Evolutionary conservation across 2,797 vertebrate genomes (phyloP).

Genomic region (Chelmon rostratus): DNA sequence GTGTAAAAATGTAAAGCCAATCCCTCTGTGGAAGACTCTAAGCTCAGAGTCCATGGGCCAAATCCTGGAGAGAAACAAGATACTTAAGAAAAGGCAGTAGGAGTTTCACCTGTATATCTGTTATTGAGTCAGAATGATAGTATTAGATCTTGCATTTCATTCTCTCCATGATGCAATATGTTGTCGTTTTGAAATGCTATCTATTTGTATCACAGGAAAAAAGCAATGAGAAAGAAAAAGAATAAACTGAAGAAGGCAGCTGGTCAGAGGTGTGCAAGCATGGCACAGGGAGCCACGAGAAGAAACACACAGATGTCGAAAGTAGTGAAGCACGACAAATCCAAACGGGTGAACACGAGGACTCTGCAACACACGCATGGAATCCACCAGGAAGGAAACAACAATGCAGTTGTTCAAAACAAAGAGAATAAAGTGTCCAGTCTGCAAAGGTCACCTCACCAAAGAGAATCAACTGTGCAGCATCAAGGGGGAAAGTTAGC

Average conservation of each 20-base stretch:
- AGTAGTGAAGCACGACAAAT: background rate
- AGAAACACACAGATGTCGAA: background rate
- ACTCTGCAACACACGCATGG: constrained; percentile 46
- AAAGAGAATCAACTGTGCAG: constrained; percentile 2
- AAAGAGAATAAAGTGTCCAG: constrained; percentile 66
- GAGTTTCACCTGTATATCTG: constrained; percentile 9
- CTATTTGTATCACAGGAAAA: constrained; percentile 55
- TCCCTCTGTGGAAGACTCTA: constrained; percentile 22
- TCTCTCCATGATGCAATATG: background rate
- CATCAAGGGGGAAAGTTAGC: constrained; percentile 16
- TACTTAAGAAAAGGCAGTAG: constrained; percentile 49
- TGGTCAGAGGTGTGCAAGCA: background rate
- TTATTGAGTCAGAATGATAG: background rate
- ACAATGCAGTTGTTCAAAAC: constrained; percentile 46
- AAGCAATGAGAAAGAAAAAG: constrained; percentile 14
- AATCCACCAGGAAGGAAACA: constrained; percentile 58
- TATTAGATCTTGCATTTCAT: background rate
- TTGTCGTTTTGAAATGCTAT: background rate
- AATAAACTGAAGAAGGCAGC: constrained; percentile 49
- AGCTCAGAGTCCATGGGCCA: background rate
- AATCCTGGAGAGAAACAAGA: constrained; percentile 64
- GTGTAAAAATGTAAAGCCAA: constrained; percentile 8
- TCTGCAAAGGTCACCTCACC: constrained; percentile 1
- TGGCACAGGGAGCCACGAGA: background rate
- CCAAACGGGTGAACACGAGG: background rate